A percentile compares a stretch with the other conserved stretches of the same genome.
Conservation (phyloP, 2,888 invertebrate species). For the Saturnia pavonia region DNA sequence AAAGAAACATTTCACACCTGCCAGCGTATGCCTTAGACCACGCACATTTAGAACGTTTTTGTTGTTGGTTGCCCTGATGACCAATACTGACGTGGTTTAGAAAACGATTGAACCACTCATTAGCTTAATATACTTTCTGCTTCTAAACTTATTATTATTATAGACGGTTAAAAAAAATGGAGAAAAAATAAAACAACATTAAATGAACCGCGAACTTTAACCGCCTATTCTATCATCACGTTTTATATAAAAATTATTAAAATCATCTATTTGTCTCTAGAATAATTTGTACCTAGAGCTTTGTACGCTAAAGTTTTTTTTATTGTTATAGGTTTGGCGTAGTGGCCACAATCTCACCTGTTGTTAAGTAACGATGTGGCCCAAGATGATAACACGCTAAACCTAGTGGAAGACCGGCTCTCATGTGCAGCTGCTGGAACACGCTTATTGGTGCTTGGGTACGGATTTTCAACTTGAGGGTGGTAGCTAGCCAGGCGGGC, state of each 20-base stretch:
- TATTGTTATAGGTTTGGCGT: no score
- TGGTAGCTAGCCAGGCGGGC: no score
- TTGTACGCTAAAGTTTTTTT: neutral
- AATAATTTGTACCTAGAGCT: neutral
- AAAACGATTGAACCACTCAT: constrained; percentile 62
- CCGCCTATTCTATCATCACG: neutral
- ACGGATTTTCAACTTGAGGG: no score
- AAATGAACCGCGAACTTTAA: constrained; percentile 8
- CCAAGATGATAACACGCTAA: no score
- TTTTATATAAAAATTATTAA: neutral
- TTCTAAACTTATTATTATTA: constrained; percentile 50
- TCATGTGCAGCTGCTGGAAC: no score
- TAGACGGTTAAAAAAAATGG: neutral
- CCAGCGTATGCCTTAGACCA: constrained; percentile 36
- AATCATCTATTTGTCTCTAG: neutral
- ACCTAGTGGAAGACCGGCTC: no score
- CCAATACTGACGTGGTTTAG: constrained; percentile 67
- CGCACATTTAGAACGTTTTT: constrained; percentile 49
- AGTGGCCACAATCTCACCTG: no score
- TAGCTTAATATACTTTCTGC: constrained; percentile 64
- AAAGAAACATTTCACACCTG: constrained; percentile 10
- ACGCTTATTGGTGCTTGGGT: no score
- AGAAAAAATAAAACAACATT: constrained; percentile 39
- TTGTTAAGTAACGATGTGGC: no score
- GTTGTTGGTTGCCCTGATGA: constrained; percentile 54